Evolutionary conservation across 2,888 invertebrate genomes (phyloP), one percentile per base, ranked within the genome.

Genomic region (Caenorhabditis afra): DNA sequence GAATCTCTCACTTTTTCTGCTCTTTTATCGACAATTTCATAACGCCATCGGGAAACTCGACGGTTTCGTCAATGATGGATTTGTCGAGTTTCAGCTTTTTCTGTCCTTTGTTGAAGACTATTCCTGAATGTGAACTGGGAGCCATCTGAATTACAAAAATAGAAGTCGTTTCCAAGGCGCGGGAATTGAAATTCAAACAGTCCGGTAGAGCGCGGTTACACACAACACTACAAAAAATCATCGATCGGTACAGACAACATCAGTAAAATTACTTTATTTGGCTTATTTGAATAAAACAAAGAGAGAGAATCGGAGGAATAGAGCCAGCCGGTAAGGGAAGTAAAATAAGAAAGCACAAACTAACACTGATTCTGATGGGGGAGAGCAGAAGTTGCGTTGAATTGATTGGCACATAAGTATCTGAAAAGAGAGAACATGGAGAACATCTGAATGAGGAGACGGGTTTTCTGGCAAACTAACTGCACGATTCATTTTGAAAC

Each of bases 31-130:
- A 29, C 3, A 29, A 29, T 5, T 29, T 7, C n/a, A n/a, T n/a
- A 14, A 64, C 61, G 49, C 50, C 67, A 1, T 62, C 75, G 0
- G 67, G 59, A 55, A 67, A 67, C 8, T 75, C 35, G 1, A 75
- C 4, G 0, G 67, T 7, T 7, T 62, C 45, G 45, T 47, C 16
- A n/a, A 75, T 49, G 7, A 16, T 14, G 18, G 22, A 5, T 14
- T 35, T 67, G 7, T 35, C 49, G 3, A 75, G 23, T 49, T 61
- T 45, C 16, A 75, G 14, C 18, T 41, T 47, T 16, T 41, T 47
- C 3, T 16, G 7, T 22, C 70, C 77, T 20, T 41, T 49, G 23
- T 70, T 41, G 18, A 77, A 77, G 22, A 23, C 23, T 23, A 77
- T 52, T 20, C 76, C 76, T 16, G 64, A 39, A 35, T 29, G 29